phyloP scores from a whole-genome alignment of 2,113 vertebrate species.

The Sphyrna mokarran region DNA sequence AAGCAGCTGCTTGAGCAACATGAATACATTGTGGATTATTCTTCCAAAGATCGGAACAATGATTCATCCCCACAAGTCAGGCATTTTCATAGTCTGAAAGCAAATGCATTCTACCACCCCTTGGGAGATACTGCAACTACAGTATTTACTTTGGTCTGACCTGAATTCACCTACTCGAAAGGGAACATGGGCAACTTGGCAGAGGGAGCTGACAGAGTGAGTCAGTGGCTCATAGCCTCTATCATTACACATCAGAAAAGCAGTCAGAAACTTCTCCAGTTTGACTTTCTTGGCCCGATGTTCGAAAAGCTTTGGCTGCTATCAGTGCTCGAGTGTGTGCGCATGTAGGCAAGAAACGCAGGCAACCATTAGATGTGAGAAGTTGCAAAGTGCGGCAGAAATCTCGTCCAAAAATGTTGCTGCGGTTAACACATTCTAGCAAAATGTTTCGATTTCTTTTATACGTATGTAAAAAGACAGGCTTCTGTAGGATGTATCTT shows the following conservation, averaged over 20 bases:
- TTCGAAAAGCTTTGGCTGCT: background rate
- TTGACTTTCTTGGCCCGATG: background rate
- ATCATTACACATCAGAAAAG: slow-evolving; percentile 26
- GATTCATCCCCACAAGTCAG: background rate
- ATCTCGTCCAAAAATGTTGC: background rate
- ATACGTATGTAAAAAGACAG: background rate
- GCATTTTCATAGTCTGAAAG: background rate
- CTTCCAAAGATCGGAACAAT: background rate
- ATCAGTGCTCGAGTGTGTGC: background rate
- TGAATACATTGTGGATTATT: background rate
- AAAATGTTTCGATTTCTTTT: slow-evolving; percentile 18
- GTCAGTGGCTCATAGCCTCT: slow-evolving; percentile 24
- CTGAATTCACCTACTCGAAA: slow-evolving; percentile 32
- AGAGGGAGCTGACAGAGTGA: background rate
- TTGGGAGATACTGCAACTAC: background rate
- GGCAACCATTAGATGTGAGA: background rate
- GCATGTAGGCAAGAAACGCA: background rate
- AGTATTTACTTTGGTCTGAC: background rate
- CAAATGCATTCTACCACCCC: background rate
- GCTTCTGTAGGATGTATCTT: background rate
- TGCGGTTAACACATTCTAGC: background rate
- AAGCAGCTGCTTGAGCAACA: background rate
- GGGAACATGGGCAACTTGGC: slow-evolving; percentile 16
- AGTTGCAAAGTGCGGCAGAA: slow-evolving; percentile 29
- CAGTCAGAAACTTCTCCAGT: slow-evolving; percentile 13